Evolutionary conservation across 2,797 vertebrate genomes (phyloP), one percentile per base, ranked within the genome.

Genomic region (Characodon lateralis): DNA sequence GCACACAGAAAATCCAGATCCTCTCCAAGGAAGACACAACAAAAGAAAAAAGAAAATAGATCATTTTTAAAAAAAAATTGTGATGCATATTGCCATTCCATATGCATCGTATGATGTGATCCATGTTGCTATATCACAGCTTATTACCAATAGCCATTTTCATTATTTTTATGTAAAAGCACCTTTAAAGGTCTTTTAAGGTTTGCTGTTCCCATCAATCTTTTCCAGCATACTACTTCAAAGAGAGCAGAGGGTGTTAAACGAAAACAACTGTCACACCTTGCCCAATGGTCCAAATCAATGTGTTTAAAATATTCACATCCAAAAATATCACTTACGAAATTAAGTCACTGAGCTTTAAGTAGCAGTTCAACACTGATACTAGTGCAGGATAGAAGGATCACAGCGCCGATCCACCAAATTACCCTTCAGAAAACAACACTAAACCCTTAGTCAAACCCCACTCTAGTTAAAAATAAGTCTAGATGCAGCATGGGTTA

Each of bases 381-480:
- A 26, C 2, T 26, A 22, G 39, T 16, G 72, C 13, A 16, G n/a
- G 26, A 10, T 28, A 74, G 9, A 61, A 31, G 22, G 43, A 31
- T 48, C 24, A 56, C 8, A 65, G 14, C 14, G 35, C 73, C 46
- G 22, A 72, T 81, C 50, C 59, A 66, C 50, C 68, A 63, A 58
- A 71, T 72, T 26, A 65, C 51, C 28, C 59, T 46, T 35, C 35
- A 61, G 50, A 68, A 83, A 75, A 87, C 41, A 20, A 77, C 1
- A 0, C 28, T 28, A 31, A 14, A 59, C 18, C 80, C 59, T 26
- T 1, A 20, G 46, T 72, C 82, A 85, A 85, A 79, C 79, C 58
- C 10, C 73, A 66, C 74, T 5, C 39, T 53, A 14, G 63, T 82
- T 85, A 76, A 83, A 89, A 87, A 83, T 77, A 78, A 1, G 75